A percentile compares a stretch with the other conserved stretches of the same genome.
Evolutionary conservation across 2,888 invertebrate species (phyloP).

Genomic region (Tinea pellionella): DNA sequence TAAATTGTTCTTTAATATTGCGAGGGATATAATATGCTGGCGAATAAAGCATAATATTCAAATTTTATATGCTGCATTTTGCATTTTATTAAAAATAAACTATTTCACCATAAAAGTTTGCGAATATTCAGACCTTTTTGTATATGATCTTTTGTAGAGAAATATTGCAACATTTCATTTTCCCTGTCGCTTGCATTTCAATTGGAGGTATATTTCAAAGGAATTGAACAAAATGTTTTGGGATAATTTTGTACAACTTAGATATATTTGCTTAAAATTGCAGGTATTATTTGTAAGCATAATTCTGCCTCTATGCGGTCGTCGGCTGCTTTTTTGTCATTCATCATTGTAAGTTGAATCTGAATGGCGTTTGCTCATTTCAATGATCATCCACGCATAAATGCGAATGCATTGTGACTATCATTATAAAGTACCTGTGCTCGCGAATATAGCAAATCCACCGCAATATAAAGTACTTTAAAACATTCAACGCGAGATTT

Average conservation of each 20-base stretch:
- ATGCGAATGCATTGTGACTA: background rate
- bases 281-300: no score
- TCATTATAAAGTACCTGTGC: background rate
- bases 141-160: background rate
- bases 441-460: background rate
- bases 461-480: background rate
- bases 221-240: no score
- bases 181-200: no score
- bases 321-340: background rate
- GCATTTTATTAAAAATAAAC: background rate
- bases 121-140: background rate
- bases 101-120: background rate
- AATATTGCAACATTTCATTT: background rate
- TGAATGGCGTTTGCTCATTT: constrained; percentile 4
- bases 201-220: no score
- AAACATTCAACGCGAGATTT: no score
- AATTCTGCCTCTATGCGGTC: background rate
- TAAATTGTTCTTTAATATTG: background rate
- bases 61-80: background rate
- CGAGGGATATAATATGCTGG: background rate
- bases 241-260: no score
- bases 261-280: no score
- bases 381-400: background rate
- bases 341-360: background rate
- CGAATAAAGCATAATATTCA: constrained; percentile 1